phyloP scores from a whole-genome alignment of 2,888 invertebrate species.

The Apamea monoglypha region DNA sequence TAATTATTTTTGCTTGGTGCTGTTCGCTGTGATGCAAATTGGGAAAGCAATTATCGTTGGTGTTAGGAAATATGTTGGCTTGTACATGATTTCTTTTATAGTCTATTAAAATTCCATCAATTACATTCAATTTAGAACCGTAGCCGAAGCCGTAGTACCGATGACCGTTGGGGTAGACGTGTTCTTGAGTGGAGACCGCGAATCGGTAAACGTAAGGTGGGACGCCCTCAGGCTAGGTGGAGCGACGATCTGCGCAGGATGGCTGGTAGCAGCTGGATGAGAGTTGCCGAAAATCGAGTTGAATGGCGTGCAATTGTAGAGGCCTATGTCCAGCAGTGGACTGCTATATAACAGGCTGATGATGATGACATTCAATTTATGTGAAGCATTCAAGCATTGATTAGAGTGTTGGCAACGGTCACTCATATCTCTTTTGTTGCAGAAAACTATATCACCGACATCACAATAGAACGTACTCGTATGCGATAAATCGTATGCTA shows the following conservation, averaged over 20 bases:
- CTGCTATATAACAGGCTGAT: too few relatives aligned
- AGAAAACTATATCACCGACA: background rate
- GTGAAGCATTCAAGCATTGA: constrained; percentile 7
- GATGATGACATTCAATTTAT: too few relatives aligned
- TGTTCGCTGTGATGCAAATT: constrained; percentile 63
- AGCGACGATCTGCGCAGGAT: too few relatives aligned
- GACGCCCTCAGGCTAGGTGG: too few relatives aligned
- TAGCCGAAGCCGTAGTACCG: too few relatives aligned
- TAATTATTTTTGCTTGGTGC: constrained; percentile 65
- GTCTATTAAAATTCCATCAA: constrained; percentile 34
- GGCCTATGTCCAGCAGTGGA: too few relatives aligned
- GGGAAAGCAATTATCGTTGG: constrained; percentile 62
- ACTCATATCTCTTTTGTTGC: background rate
- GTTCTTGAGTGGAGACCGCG: too few relatives aligned
- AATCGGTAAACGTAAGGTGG: too few relatives aligned
- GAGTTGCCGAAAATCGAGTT: too few relatives aligned
- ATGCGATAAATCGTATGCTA: background rate
- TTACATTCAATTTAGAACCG: constrained; percentile 20
- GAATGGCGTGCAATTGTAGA: too few relatives aligned
- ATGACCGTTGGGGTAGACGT: too few relatives aligned
- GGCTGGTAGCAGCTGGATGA: too few relatives aligned
- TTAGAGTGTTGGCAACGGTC: background rate
- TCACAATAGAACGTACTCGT: background rate
- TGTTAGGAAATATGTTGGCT: constrained; percentile 53
- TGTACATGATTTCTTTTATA: constrained; percentile 40